A percentile compares a stretch with the other conserved stretches of the same genome.
phyloP scores from a whole-genome alignment of 1,140 invertebrate genomes.

The Camponotus floridanus region DNA sequence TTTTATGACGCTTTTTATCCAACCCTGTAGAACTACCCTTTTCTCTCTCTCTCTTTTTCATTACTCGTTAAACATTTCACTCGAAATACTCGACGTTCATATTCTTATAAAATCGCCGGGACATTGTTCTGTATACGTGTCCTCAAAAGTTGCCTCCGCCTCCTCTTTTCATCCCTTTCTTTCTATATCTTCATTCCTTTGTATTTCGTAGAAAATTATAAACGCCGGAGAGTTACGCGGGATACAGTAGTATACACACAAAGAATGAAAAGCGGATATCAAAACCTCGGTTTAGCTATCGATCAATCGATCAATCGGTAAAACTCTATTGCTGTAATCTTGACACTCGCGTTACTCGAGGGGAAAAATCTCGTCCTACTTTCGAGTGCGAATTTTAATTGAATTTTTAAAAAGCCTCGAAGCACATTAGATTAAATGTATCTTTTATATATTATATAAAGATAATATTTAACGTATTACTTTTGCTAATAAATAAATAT shows the following conservation, averaged over 20 bases:
- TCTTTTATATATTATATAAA: constrained; percentile 11
- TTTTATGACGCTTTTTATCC: neutral
- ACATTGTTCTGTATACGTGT: constrained; percentile 44
- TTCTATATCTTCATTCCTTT: constrained; percentile 56
- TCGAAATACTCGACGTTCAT: neutral
- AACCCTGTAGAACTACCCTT: neutral
- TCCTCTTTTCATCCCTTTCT: neutral
- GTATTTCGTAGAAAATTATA: constrained; percentile 82
- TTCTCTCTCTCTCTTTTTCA: neutral
- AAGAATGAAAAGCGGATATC: constrained; percentile 78
- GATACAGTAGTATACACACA: constrained; percentile 66
- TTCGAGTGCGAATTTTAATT: constrained; percentile 8
- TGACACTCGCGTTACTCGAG: constrained; percentile 22
- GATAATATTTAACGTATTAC: too few relatives aligned
- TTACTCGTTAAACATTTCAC: neutral
- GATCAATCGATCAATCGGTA: constrained; percentile 43
- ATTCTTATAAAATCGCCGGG: constrained; percentile 65
- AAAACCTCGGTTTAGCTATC: constrained; percentile 74
- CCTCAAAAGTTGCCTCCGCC: constrained; percentile 18
- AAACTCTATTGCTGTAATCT: neutral
- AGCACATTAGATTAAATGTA: neutral
- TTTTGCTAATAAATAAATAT: neutral
- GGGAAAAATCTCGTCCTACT: constrained; percentile 11
- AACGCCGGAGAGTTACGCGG: constrained; percentile 76
- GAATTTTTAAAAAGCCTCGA: neutral